These are phyloP conservation scores for Pyrrhia umbra DNA, from an alignment of 2,888 invertebrate genomes.

Conservation along the genomic window DNA sequence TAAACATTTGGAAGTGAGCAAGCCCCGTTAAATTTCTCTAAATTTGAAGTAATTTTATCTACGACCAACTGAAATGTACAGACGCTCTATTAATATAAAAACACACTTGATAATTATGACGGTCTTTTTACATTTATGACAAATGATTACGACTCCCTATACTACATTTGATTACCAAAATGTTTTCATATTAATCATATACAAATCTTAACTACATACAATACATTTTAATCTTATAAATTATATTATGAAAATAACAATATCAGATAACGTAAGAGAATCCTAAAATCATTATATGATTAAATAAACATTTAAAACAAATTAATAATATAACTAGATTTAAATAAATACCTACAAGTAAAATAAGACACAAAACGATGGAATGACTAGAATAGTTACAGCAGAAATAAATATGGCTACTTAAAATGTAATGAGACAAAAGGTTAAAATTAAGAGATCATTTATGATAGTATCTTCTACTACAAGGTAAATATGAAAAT, in stretches of 20 bases:
- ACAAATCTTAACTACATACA: constrained; percentile 56
- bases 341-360: not conserved
- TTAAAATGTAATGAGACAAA: not conserved
- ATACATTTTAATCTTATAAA: constrained; percentile 53
- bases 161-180: constrained; percentile 40
- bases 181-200: constrained; percentile 52
- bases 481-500: constrained; percentile 49
- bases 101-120: constrained; percentile 43
- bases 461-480: constrained; percentile 15
- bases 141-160: constrained; percentile 20
- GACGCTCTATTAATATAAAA: constrained; percentile 43
- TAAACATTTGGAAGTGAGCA: constrained; percentile 78
- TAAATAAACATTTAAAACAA: constrained; percentile 31
- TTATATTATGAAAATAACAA: constrained; percentile 51
- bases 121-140: constrained; percentile 31
- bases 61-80: constrained; percentile 69
- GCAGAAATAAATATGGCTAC: not conserved
- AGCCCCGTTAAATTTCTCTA: constrained; percentile 72
- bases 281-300: constrained; percentile 39
- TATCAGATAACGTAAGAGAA: constrained; percentile 33
- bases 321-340: constrained; percentile 17
- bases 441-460: constrained; percentile 7
- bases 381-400: not conserved
- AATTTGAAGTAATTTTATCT: constrained; percentile 61
- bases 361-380: not conserved